Evolutionary conservation across 2,113 vertebrate genomes (phyloP).

Genomic region (Carassius carassius): DNA sequence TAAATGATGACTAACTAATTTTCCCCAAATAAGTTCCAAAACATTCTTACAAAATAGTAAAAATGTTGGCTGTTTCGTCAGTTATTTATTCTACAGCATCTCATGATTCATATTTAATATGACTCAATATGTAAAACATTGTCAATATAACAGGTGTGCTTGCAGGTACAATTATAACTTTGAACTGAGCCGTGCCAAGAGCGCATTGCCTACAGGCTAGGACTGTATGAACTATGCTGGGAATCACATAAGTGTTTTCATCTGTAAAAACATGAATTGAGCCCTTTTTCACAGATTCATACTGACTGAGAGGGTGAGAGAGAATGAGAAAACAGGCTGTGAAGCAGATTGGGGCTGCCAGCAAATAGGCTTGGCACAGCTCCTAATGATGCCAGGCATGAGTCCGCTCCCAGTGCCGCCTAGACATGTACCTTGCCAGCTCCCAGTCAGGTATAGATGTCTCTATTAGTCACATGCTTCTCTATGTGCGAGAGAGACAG

Average conservation of each 20-base stretch:
- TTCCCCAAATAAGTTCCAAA: not conserved
- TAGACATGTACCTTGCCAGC: conserved; percentile 95
- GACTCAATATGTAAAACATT: not conserved
- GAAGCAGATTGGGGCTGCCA: conserved; percentile 71
- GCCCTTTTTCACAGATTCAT: conserved; percentile 9
- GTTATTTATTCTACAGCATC: not conserved
- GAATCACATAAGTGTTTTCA: conserved; percentile 23
- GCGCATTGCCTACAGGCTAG: not conserved
- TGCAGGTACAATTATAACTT: not conserved
- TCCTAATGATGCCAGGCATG: conserved; percentile 96
- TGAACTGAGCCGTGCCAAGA: not conserved
- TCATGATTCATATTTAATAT: not conserved
- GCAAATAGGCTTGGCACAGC: conserved; percentile 90
- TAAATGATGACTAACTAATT: not conserved
- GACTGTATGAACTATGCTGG: not conserved
- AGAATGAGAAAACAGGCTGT: conserved; percentile 46
- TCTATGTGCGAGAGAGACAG: conserved; percentile 76
- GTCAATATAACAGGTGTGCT: not conserved
- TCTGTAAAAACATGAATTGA: conserved; percentile 23
- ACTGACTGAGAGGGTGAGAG: conserved; percentile 21
- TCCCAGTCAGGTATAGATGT: conserved; percentile 97
- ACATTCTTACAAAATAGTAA: not conserved
- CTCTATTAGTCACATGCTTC: conserved; percentile 91
- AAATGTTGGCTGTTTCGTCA: not conserved
- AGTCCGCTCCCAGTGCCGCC: conserved; percentile 88